These are phyloP conservation scores for Drosophila sordidapex DNA, from an alignment of 2,888 invertebrate species.

Conservation along the genomic window DNA sequence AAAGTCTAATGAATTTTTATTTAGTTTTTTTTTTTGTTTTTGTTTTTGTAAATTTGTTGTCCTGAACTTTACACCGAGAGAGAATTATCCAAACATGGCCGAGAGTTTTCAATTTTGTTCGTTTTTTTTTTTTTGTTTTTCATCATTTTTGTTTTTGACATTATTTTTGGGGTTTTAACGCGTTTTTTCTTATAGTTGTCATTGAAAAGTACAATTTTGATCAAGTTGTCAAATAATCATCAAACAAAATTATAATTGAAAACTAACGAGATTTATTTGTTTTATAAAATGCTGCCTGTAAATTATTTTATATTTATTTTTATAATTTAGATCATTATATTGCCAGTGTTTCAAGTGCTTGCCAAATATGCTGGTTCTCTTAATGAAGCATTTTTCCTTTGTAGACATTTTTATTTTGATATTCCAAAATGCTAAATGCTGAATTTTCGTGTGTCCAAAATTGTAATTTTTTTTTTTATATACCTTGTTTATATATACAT, in stretches of 20 bases:
- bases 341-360: slow-evolving; percentile 48
- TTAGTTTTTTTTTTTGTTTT: slow-evolving; percentile 58
- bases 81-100: slow-evolving; percentile 85
- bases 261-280: slow-evolving; percentile 39
- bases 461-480: slow-evolving; percentile 44
- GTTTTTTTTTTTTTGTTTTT: slow-evolving; percentile 56
- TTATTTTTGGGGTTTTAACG: slow-evolving; percentile 61
- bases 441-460: slow-evolving; percentile 68
- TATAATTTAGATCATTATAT: slow-evolving; percentile 31
- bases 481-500: slow-evolving; percentile 49
- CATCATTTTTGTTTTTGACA: slow-evolving; percentile 48
- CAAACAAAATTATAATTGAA: slow-evolving; percentile 43
- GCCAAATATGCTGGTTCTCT: slow-evolving; percentile 47
- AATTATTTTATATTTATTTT: slow-evolving; percentile 74
- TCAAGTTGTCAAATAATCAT: slow-evolving; percentile 37
- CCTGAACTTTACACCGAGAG: slow-evolving; percentile 84
- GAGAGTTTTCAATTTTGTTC: slow-evolving; percentile 79
- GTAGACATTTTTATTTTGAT: slow-evolving; percentile 49
- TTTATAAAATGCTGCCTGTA: slow-evolving; percentile 83
- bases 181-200: slow-evolving; percentile 59
- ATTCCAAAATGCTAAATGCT: slow-evolving; percentile 74
- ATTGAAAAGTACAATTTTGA: slow-evolving; percentile 68
- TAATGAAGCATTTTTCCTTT: slow-evolving; percentile 36
- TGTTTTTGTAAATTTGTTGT: slow-evolving; percentile 76
- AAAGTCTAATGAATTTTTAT: slow-evolving; percentile 61